Evolutionary conservation across 1,140 invertebrate genomes (phyloP), one percentile per base, ranked within the genome.

Genomic region (Sitobion miscanthi): DNA sequence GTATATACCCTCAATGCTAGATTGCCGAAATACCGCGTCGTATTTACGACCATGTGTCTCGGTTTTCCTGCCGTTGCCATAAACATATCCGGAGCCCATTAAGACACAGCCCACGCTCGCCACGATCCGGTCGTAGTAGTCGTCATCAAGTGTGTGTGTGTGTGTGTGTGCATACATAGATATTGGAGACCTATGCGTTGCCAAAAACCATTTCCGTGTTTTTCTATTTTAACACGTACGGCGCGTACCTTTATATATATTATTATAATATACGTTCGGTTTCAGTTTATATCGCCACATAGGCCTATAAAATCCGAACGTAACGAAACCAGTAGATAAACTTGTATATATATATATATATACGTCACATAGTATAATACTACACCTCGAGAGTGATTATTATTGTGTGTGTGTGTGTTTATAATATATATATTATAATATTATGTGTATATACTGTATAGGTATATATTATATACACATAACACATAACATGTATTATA

Each of bases 161-260:
- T 21, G 20, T 38, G 38, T 42, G 38, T 23, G 38, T 11, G 9
- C 45, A 30, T 42, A 45, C 42, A 30, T 38, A 57, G 35, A 82
- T 83, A 52, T 92, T 35, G 45, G 45, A 35, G 35, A 89, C 88
- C 88, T 42, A 62, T 62, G 69, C 77, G 82, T 93, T 86, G 91
- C 69, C 91, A 93, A 93, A 93, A 93, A 93, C 91, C 69, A 45
- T 93, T 93, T 93, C 91, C 82, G 91, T 93, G 91, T 90, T 90
- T 90, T 90, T 90, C 89, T 69, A 90, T 90, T 62, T 62, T 62
- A 57, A 90, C 89, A 90, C 88, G 88, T 89, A 89, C 88, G 20
- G 35, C 49, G 17, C 1, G 30, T 88, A 54, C n/a, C 30, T 88
- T 35, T 87, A 87, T 87, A 49, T 49, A 49, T 87, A 47, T 20